These are phyloP conservation scores for Monoplex corrugatus DNA, from an alignment of 2,888 invertebrate species.

Conservation along the genomic window DNA sequence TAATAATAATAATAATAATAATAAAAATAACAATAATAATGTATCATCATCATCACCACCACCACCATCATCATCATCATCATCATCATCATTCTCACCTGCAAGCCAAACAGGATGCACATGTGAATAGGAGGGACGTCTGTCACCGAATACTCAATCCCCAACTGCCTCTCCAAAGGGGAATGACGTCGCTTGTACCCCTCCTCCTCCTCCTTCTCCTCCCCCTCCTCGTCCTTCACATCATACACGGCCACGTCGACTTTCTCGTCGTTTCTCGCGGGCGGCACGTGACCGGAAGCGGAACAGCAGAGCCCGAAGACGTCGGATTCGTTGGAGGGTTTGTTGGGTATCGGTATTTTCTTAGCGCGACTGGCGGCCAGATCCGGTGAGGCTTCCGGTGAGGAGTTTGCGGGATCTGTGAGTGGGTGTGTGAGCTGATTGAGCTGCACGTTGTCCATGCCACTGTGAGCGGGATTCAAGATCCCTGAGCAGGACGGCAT, in stretches of 20 bases:
- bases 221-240: not conserved
- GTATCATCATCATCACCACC: not conserved
- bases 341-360: too few relatives aligned
- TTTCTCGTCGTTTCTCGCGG: not conserved
- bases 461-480: not conserved
- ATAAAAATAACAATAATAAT: too few relatives aligned
- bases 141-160: constrained; percentile 68
- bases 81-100: constrained; percentile 62
- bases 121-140: constrained; percentile 69
- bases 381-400: not conserved
- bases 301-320: constrained; percentile 50
- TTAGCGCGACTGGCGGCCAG: not conserved
- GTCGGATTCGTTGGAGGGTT: constrained; percentile 1
- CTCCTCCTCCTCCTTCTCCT: not conserved
- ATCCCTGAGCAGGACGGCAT: not conserved
- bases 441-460: constrained; percentile 20
- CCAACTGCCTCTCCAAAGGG: constrained; percentile 3
- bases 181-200: constrained; percentile 7
- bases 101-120: constrained; percentile 70
- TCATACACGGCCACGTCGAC: not conserved
- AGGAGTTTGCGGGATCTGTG: not conserved
- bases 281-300: constrained; percentile 40
- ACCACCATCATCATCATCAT: not conserved
- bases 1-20: too few relatives aligned
- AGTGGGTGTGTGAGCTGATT: not conserved